A percentile compares a stretch with the other conserved stretches of the same genome.
Evolutionary conservation across 2,888 invertebrate genomes (phyloP).

Genomic region (Pristionchus arcanus): DNA sequence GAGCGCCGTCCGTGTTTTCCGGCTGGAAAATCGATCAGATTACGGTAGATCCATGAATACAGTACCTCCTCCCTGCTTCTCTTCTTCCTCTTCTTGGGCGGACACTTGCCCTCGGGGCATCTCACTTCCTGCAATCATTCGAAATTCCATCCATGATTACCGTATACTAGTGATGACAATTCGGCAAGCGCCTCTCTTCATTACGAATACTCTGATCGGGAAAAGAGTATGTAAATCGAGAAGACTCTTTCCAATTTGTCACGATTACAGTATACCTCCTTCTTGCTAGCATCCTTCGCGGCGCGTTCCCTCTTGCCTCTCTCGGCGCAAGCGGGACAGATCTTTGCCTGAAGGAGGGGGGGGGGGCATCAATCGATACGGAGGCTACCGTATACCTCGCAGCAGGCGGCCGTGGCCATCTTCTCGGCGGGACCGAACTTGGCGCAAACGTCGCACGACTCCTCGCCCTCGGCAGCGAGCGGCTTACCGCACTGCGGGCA

Average conservation of each 20-base stretch:
- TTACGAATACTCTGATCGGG: too few relatives aligned
- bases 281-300: not conserved
- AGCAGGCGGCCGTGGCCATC: slow-evolving; percentile 61
- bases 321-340: slow-evolving; percentile 61
- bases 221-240: too few relatives aligned
- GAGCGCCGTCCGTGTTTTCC: not conserved
- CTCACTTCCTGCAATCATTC: not conserved
- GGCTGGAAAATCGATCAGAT: not conserved
- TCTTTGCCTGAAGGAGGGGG: slow-evolving; percentile 57
- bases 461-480: slow-evolving; percentile 63
- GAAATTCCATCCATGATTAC: too few relatives aligned
- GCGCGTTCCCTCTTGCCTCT: slow-evolving; percentile 59
- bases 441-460: slow-evolving; percentile 65
- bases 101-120: slow-evolving; percentile 51
- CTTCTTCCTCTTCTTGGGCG: slow-evolving; percentile 45
- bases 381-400: slow-evolving; percentile 59
- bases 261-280: not conserved
- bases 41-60: too few relatives aligned
- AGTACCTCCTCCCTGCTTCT: slow-evolving; percentile 6
- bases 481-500: slow-evolving; percentile 56
- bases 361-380: not conserved
- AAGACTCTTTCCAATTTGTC: too few relatives aligned
- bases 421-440: slow-evolving; percentile 60
- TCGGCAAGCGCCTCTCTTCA: too few relatives aligned
- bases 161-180: too few relatives aligned